A percentile compares a stretch with the other conserved stretches of the same genome.
Evolutionary conservation across 2,888 invertebrate species (phyloP).

Genomic region (Polydrusus cervinus): DNA sequence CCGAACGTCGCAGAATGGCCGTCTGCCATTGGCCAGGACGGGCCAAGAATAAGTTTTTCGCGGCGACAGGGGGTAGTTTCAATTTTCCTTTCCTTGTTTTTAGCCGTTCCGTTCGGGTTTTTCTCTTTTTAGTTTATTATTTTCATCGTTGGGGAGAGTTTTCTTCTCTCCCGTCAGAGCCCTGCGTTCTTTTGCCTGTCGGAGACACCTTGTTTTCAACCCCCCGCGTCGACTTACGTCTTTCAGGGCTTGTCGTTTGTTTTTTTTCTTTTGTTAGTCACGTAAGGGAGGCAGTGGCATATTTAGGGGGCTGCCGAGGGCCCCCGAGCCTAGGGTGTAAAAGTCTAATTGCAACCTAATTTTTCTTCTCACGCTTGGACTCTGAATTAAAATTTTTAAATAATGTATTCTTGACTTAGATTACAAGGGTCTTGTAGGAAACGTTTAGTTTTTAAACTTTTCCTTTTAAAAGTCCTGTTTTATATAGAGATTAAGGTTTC

Average conservation of each 20-base stretch:
- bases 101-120: constrained; percentile 44
- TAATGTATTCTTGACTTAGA: too few relatives aligned
- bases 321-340: too few relatives aligned
- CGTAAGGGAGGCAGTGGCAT: too few relatives aligned
- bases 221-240: constrained; percentile 10
- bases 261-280: constrained; percentile 2
- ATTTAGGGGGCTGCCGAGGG: too few relatives aligned
- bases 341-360: too few relatives aligned
- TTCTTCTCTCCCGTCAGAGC: constrained; percentile 18
- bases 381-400: too few relatives aligned
- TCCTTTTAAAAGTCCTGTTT: too few relatives aligned
- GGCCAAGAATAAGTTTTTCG: constrained; percentile 70
- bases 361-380: too few relatives aligned
- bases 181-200: constrained; percentile 45
- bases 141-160: constrained; percentile 38
- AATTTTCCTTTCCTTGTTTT: constrained; percentile 36
- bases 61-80: constrained; percentile 54
- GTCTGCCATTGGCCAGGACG: constrained; percentile 68
- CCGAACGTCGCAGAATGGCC: constrained; percentile 65
- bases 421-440: too few relatives aligned
- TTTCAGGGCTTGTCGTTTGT: background rate
- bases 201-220: constrained; percentile 43
- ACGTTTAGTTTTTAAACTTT: too few relatives aligned
- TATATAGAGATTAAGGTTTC: too few relatives aligned
- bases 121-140: constrained; percentile 52